Evolutionary conservation across 2,797 vertebrate genomes (phyloP).

Genomic region (Gymnothorax javanicus): DNA sequence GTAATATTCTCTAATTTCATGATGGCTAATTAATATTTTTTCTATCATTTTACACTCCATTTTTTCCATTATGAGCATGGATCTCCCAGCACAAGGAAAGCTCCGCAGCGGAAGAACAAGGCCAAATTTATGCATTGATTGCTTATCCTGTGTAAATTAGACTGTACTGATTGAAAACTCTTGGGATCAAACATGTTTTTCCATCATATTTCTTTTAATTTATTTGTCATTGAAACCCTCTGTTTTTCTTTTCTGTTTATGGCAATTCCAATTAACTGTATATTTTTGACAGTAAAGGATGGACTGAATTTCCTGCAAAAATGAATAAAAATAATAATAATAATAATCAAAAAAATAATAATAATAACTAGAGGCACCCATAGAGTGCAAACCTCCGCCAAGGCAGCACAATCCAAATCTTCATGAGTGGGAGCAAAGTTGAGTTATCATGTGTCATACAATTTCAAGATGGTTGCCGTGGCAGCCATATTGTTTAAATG

Average conservation of each 20-base stretch:
- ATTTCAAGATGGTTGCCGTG: too few relatives aligned
- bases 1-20: slow-evolving; percentile 49
- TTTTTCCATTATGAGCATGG: slow-evolving; percentile 13
- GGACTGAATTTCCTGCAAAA: background rate
- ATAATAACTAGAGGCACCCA: too few relatives aligned
- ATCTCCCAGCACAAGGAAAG: slow-evolving; percentile 31
- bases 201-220: background rate
- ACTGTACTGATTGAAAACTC: slow-evolving; percentile 29
- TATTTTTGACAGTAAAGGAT: background rate
- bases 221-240: background rate
- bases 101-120: slow-evolving; percentile 37
- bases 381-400: too few relatives aligned
- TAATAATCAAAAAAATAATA: too few relatives aligned
- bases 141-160: slow-evolving; percentile 38
- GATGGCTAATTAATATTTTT: slow-evolving; percentile 49
- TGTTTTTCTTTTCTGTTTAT: background rate
- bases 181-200: background rate
- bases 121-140: slow-evolving; percentile 35
- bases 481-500: too few relatives aligned
- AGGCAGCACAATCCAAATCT: too few relatives aligned
- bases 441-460: too few relatives aligned
- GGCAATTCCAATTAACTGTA: background rate
- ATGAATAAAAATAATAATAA: background rate
- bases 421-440: too few relatives aligned
- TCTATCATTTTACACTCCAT: slow-evolving; percentile 32